These are phyloP conservation scores for Diorhabda elongata DNA, from an alignment of 1,140 invertebrate genomes.

Conservation along the genomic window DNA sequence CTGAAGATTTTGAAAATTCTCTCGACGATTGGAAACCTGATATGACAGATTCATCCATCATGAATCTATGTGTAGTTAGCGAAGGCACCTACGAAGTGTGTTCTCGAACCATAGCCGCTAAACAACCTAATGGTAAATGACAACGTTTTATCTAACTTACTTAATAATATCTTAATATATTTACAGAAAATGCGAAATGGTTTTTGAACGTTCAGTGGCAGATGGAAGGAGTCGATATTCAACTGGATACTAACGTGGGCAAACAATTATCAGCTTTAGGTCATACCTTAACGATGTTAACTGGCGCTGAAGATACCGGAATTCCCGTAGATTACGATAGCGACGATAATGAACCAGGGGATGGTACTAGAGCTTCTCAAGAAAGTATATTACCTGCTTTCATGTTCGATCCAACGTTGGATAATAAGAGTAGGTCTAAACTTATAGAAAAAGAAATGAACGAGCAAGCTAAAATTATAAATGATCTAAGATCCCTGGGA, in stretches of 20 bases:
- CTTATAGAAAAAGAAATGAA: constrained; percentile 97
- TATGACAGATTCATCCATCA: constrained; percentile 71
- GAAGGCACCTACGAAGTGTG: constrained; percentile 97
- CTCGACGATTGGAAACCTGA: constrained; percentile 97
- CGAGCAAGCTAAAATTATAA: constrained; percentile 91
- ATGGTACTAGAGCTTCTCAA: constrained; percentile 57
- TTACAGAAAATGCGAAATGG: constrained; percentile 92
- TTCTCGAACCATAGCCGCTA: constrained; percentile 80
- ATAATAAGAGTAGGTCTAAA: constrained; percentile 84
- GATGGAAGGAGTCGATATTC: constrained; percentile 98
- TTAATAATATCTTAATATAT: constrained; percentile 1
- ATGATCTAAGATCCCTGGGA: constrained; percentile 78
- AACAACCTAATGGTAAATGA: constrained; percentile 58
- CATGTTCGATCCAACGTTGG: constrained; percentile 79
- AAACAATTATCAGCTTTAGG: constrained; percentile 91
- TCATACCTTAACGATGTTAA: constrained; percentile 91
- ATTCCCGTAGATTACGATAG: constrained; percentile 69
- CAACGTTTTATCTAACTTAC: neutral
- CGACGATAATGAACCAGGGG: constrained; percentile 69
- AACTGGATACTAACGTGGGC: constrained; percentile 92
- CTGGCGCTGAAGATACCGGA: constrained; percentile 77
- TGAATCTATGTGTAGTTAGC: constrained; percentile 96
- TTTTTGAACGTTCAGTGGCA: constrained; percentile 96
- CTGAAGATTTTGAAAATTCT: constrained; percentile 93
- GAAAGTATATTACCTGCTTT: constrained; percentile 78